Evolutionary conservation across 2,113 vertebrate genomes (phyloP).

Genomic region (Erpornis zantholeuca): DNA sequence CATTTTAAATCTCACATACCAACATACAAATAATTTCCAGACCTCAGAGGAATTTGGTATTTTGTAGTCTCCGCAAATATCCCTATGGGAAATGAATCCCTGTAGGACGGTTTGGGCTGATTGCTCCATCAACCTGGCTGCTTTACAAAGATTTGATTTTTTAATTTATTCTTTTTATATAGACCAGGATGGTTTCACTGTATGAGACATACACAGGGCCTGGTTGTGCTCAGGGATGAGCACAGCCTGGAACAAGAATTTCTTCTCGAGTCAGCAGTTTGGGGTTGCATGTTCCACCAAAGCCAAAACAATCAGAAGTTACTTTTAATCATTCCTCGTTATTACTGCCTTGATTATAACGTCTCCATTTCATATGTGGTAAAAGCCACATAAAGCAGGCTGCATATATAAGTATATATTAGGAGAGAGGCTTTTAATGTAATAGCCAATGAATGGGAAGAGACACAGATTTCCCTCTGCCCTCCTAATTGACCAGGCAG

Average conservation of each 20-base stretch:
- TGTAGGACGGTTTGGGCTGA: background rate
- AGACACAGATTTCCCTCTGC: background rate
- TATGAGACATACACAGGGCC: background rate
- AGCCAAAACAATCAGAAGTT: conserved; percentile 63
- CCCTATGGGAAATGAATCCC: background rate
- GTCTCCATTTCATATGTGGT: conserved; percentile 53
- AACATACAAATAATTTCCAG: background rate
- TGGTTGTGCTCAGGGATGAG: background rate
- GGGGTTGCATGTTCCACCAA: conserved; percentile 1
- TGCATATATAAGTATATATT: conserved; percentile 48
- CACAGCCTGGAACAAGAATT: background rate
- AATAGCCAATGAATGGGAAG: background rate
- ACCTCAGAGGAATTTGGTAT: background rate
- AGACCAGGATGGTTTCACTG: background rate
- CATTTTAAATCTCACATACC: background rate
- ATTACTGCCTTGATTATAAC: conserved; percentile 44
- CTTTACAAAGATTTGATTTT: background rate
- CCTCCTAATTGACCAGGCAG: conserved; percentile 40
- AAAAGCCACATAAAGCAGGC: conserved; percentile 64
- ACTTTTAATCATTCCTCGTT: conserved; percentile 49
- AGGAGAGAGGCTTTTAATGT: conserved; percentile 27
- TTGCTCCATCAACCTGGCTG: background rate
- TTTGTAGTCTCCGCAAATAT: background rate
- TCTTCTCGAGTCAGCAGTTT: conserved; percentile 49
- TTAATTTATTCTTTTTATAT: background rate